phyloP scores from a whole-genome alignment of 2,113 vertebrate genomes.

The Pithys albifrons region DNA sequence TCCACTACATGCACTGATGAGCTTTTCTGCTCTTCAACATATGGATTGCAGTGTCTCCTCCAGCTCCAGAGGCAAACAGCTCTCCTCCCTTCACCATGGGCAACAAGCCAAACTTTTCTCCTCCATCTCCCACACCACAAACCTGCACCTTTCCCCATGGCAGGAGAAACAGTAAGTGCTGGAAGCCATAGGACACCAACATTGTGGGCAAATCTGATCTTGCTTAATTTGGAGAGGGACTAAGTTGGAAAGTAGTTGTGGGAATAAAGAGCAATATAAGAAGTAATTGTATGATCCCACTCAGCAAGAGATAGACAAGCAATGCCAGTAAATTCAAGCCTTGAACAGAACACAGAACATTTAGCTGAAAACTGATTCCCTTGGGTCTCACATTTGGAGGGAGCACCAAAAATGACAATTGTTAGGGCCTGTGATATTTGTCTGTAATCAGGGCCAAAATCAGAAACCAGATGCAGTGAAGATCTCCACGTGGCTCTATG shows the following conservation, averaged over 20 bases:
- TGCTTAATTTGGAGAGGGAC: neutral
- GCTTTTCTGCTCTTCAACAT: neutral
- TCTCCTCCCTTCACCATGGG: neutral
- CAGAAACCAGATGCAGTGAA: slow-evolving; percentile 23
- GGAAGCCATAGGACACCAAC: neutral
- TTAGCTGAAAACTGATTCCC: neutral
- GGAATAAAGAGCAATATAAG: neutral
- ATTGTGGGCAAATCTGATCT: neutral
- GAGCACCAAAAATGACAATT: neutral
- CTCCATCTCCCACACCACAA: neutral
- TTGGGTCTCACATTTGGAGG: neutral
- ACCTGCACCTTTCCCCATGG: neutral
- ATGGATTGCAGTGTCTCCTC: neutral
- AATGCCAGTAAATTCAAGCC: neutral
- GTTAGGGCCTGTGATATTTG: neutral
- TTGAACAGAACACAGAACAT: neutral
- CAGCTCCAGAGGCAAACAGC: neutral
- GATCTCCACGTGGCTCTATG: neutral
- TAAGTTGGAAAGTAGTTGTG: neutral
- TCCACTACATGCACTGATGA: neutral
- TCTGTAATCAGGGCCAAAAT: neutral
- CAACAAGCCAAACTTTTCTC: neutral
- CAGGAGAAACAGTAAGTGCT: neutral
- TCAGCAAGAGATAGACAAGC: neutral
- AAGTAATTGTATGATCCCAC: neutral